phyloP scores from a whole-genome alignment of 2,888 invertebrate genomes.

The Agrochola litura region DNA sequence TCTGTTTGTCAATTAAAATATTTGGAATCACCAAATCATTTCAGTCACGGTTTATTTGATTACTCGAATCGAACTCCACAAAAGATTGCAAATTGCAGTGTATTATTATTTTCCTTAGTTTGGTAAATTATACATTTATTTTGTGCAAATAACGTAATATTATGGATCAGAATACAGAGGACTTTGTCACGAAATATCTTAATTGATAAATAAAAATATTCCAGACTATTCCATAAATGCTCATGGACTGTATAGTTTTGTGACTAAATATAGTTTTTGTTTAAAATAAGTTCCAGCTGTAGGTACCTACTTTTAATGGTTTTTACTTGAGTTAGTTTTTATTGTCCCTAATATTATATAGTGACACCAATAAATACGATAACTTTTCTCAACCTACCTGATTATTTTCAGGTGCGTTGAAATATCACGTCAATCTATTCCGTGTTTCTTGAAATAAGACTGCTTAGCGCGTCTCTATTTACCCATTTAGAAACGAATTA shows the following conservation, averaged over 20 bases:
- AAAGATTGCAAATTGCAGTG: constrained; percentile 77
- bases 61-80: constrained; percentile 77
- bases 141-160: background rate
- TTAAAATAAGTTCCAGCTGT: background rate
- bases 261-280: background rate
- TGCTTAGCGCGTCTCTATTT: background rate
- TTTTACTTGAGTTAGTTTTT: background rate
- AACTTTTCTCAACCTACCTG: background rate
- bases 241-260: background rate
- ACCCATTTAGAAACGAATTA: background rate
- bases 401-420: background rate
- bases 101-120: constrained; percentile 68
- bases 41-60: constrained; percentile 85
- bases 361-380: background rate
- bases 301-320: background rate
- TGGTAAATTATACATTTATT: constrained; percentile 15
- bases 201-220: background rate
- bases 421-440: background rate
- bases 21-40: constrained; percentile 89
- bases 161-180: background rate
- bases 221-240: background rate
- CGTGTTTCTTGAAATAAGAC: background rate
- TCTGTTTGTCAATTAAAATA: constrained; percentile 90
- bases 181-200: no score
- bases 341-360: background rate